Conservation (phyloP, 1,140 invertebrate genomes). For the Tetramorium simillimum region DNA sequence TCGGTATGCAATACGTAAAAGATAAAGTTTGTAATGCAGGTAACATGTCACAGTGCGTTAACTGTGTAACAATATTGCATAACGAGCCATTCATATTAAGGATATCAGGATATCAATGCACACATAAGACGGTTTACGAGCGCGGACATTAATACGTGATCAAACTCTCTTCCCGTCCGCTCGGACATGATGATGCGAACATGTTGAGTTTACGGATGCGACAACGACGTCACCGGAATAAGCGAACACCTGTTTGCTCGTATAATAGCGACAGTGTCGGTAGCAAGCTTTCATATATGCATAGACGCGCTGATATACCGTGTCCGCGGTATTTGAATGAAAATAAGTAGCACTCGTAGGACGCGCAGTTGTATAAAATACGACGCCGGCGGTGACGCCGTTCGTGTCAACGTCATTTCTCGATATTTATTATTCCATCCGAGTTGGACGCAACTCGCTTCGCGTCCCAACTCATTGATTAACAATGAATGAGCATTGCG, state of each 20-base stretch:
- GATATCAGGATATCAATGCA: background rate
- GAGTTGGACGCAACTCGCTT: background rate
- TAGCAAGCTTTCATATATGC: slow-evolving; percentile 16
- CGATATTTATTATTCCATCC: slow-evolving; percentile 41
- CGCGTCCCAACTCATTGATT: slow-evolving; percentile 33
- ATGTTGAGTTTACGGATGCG: slow-evolving; percentile 35
- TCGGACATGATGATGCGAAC: slow-evolving; percentile 28
- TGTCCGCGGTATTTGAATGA: slow-evolving; percentile 38
- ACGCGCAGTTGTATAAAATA: slow-evolving; percentile 25
- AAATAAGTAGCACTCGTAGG: slow-evolving; percentile 26
- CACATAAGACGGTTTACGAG: background rate
- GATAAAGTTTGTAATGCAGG: background rate
- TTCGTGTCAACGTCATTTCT: slow-evolving; percentile 25
- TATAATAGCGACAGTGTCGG: slow-evolving; percentile 40
- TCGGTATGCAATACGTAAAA: too few species aligned
- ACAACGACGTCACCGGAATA: slow-evolving; percentile 49
- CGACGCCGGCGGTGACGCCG: background rate
- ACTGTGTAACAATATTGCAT: background rate
- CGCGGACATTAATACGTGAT: slow-evolving; percentile 29
- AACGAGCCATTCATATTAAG: background rate
- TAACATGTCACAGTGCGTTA: background rate
- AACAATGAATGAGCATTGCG: slow-evolving; percentile 28
- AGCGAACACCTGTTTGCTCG: slow-evolving; percentile 53
- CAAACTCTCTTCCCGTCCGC: background rate
- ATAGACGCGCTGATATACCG: slow-evolving; percentile 30